Conservation (phyloP, 2,888 invertebrate species). For the Coleophora flavipennella region DNA sequence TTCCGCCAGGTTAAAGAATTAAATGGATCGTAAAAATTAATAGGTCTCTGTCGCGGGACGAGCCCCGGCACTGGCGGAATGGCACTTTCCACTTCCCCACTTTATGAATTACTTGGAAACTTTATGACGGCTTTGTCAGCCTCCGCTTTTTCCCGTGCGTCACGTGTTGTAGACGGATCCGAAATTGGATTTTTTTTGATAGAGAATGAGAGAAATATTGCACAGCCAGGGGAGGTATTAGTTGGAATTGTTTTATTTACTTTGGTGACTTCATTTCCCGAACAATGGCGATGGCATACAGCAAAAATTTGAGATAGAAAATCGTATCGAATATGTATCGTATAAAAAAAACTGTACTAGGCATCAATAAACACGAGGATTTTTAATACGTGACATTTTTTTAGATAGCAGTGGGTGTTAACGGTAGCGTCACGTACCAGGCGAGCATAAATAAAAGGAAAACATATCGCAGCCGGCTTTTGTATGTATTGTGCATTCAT, state of each 20-base stretch:
- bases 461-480: constrained; percentile 48
- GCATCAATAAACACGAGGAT: too few species aligned
- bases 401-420: constrained; percentile 18
- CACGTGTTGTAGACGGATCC: constrained; percentile 62
- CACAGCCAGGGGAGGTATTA: constrained; percentile 23
- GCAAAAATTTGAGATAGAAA: too few species aligned
- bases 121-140: constrained; percentile 60
- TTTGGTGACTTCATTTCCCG: constrained; percentile 5
- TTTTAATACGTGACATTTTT: constrained; percentile 16
- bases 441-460: constrained; percentile 48
- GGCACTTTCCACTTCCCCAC: constrained; percentile 50
- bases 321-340: too few species aligned
- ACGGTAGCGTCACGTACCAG: constrained; percentile 34
- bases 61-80: constrained; percentile 28
- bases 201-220: constrained; percentile 37
- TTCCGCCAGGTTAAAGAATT: constrained; percentile 65
- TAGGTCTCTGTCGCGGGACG: constrained; percentile 49
- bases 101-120: constrained; percentile 62
- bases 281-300: too few species aligned
- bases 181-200: constrained; percentile 65
- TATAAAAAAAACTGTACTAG: too few species aligned
- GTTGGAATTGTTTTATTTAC: constrained; percentile 13
- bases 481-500: constrained; percentile 46
- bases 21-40: constrained; percentile 70
- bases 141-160: constrained; percentile 50